Evolutionary conservation across 2,113 vertebrate genomes (phyloP).

Genomic region (Otocyon megalotis): DNA sequence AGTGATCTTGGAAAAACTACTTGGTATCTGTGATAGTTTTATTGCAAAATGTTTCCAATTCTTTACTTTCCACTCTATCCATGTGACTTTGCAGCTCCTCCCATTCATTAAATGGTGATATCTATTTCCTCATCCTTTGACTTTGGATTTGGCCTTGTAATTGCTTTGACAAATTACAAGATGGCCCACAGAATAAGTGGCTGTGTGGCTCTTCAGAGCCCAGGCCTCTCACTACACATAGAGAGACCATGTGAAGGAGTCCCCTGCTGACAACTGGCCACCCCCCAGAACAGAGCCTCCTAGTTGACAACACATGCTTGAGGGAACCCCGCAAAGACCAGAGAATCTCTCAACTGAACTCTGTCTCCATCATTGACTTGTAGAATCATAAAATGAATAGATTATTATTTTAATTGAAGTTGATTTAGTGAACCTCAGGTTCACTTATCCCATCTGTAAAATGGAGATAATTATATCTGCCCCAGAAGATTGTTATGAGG

Average conservation of each 20-base stretch:
- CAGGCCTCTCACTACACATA: neutral
- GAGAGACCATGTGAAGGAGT: neutral
- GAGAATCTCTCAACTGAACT: neutral
- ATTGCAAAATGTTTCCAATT: neutral
- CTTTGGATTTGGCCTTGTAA: neutral
- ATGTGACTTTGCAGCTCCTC: neutral
- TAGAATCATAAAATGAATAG: slow-evolving; percentile 25
- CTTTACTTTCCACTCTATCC: neutral
- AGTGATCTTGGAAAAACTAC: neutral
- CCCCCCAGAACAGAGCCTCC: neutral
- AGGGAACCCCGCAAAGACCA: neutral
- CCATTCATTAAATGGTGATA: neutral
- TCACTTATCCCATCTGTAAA: neutral
- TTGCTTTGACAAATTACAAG: neutral
- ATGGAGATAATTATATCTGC: neutral
- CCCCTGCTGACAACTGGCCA: neutral
- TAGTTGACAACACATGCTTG: neutral
- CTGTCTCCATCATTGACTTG: neutral
- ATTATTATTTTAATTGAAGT: slow-evolving; percentile 34
- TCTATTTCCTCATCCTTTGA: neutral
- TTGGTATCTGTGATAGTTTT: neutral
- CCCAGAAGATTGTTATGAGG: neutral
- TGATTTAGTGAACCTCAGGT: neutral
- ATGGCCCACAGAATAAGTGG: neutral
- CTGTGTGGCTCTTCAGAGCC: neutral